Percentiles rank a stretch among this genome's conserved stretches.
Conservation (phyloP, 2,113 vertebrate genomes). For the Mastomys natalensis region DNA sequence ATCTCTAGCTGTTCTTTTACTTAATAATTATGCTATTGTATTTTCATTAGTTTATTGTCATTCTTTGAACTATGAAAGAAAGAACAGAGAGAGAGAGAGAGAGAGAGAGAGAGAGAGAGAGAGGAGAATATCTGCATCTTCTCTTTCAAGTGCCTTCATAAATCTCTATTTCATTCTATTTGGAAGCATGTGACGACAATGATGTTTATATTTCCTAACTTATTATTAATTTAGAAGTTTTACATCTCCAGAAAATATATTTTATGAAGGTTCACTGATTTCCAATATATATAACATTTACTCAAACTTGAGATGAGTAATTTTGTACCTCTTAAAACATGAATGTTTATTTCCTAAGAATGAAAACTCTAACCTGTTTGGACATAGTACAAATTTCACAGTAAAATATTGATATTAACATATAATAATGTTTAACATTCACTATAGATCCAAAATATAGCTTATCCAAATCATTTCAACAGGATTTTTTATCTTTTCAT, state of each 20-base stretch:
- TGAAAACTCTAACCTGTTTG: not conserved
- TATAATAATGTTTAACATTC: not conserved
- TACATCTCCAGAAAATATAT: not conserved
- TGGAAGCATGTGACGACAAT: not conserved
- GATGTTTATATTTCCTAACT: not conserved
- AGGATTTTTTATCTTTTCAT: not conserved
- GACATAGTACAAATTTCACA: not conserved
- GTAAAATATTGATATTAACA: slow-evolving; percentile 1
- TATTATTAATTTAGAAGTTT: slow-evolving; percentile 22
- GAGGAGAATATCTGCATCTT: not conserved
- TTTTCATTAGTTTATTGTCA: not conserved
- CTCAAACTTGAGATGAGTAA: not conserved
- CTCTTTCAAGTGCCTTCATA: not conserved
- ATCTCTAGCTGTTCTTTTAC: not conserved
- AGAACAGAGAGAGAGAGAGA: no score
- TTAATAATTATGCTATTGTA: not conserved
- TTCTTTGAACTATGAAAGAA: not conserved
- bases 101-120: no score
- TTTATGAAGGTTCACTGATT: not conserved
- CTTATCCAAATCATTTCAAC: not conserved
- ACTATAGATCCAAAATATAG: not conserved
- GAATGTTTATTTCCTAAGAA: not conserved
- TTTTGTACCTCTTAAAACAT: not conserved
- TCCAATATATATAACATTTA: slow-evolving; percentile 10
- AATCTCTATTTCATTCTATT: not conserved